Base-by-base conservation (phyloP, 2,113 vertebrate species). In the Limanda limanda region DNA sequence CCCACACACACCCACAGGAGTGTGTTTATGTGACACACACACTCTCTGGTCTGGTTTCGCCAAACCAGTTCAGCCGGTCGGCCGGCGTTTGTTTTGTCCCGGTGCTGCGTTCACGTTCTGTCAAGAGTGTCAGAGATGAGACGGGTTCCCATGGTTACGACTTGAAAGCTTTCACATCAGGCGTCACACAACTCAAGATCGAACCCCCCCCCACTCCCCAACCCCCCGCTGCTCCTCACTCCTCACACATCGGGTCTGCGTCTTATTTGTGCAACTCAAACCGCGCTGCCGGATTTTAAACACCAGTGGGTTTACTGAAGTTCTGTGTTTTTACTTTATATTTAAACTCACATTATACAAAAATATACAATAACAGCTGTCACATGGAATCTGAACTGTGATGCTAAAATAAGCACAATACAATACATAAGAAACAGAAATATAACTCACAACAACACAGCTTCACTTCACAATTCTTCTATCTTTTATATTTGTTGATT, bases 81-180 rank as follows among this genome's bases (percentile, higher is more conserved):
- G 70, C 79, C 37, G 63, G 45, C 55, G 61, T 80, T 82, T 84
- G 77, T 80, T 73, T 68, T 74, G 64, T 71, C 35, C 60, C 37
- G 0, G 17, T 7, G 40, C 62, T 11, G 66, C 17, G 25, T 74
- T 73, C 67, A 20, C 0, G 70, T 81, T 63, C 75, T 11, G 54
- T 71, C 62, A 23, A 14, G 56, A 62, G 63, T 8, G 37, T n/a
- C 0, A 9, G 10, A 58, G 25, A 77, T 70, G 59, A 78, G 51
- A 60, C 0, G 15, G 42, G 76, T 84, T 87, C 6, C 80, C 67
- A 77, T 83, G 86, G 84, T 68, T 72, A 85, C 79, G 0, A 35
- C 81, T 74, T 69, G 73, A 86, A 87, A 86, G 83, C 73, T 42
- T 60, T 78, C 63, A 76, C 57, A 57, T 62, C 24, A 61, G 78